phyloP scores from a whole-genome alignment of 2,888 invertebrate genomes.

The Microchrysa polita region DNA sequence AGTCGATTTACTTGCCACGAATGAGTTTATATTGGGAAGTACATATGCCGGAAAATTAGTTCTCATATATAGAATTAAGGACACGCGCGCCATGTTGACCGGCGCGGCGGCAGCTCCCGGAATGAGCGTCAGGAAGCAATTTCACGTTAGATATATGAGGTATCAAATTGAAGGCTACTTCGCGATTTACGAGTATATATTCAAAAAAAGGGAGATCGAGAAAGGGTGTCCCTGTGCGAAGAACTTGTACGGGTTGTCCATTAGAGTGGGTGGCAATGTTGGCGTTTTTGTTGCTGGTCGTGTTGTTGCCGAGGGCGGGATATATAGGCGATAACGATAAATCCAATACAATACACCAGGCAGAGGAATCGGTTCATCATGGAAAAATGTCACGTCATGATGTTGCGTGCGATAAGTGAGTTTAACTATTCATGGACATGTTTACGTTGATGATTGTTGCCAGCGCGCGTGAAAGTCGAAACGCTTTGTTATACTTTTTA shows the following conservation, averaged over 20 bases:
- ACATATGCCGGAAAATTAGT: slow-evolving; percentile 34
- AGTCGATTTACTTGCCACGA: not conserved
- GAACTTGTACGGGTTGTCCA: no score
- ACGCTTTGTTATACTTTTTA: not conserved
- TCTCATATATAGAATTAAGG: slow-evolving; percentile 20
- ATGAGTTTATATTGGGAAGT: slow-evolving; percentile 2
- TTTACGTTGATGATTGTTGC: not conserved
- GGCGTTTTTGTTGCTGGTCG: not conserved
- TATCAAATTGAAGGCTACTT: slow-evolving; percentile 32
- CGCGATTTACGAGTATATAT: no score
- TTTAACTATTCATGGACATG: slow-evolving; percentile 34
- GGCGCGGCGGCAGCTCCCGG: not conserved
- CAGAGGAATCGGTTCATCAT: slow-evolving; percentile 38
- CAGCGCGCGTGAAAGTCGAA: not conserved
- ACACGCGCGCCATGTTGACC: slow-evolving; percentile 4
- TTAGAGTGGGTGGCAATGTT: not conserved
- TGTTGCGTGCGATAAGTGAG: slow-evolving; percentile 35
- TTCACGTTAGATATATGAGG: slow-evolving; percentile 30
- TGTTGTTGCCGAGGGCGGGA: not conserved
- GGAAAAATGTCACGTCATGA: slow-evolving; percentile 36
- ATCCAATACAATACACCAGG: not conserved
- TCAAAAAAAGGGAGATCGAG: not conserved
- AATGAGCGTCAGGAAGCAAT: slow-evolving; percentile 31
- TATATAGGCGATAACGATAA: not conserved
- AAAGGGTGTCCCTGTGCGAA: no score